A percentile compares a stretch with the other conserved stretches of the same genome.
Evolutionary conservation across 1,140 invertebrate species (phyloP).

Genomic region (Drosophila ercepeae): DNA sequence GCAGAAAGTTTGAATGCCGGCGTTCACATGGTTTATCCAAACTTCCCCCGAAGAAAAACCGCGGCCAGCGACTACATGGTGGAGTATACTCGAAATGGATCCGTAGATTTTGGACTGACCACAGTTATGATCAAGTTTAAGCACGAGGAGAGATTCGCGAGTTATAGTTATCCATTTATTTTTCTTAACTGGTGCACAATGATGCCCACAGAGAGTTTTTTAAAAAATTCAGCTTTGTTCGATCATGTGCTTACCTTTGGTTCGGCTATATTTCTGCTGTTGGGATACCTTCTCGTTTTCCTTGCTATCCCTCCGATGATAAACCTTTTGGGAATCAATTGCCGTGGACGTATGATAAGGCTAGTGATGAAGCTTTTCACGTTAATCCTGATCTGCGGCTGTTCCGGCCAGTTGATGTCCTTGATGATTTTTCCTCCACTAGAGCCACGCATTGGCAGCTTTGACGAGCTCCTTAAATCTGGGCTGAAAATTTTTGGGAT

Average conservation of each 20-base stretch:
- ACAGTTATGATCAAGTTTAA: not conserved
- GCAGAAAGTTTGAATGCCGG: constrained; percentile 9
- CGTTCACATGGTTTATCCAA: constrained; percentile 13
- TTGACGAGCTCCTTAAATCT: constrained; percentile 44
- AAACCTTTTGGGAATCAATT: not conserved
- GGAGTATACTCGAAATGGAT: constrained; percentile 39
- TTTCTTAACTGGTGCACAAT: constrained; percentile 48
- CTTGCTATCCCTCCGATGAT: not conserved
- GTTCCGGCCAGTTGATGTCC: constrained; percentile 41
- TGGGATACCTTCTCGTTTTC: not conserved
- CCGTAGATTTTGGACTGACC: constrained; percentile 41
- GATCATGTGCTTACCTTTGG: constrained; percentile 13
- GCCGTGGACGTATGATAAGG: not conserved
- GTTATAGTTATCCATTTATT: constrained; percentile 46
- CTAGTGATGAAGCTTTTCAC: constrained; percentile 12
- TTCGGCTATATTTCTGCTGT: constrained; percentile 3
- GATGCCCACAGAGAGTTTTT: constrained; percentile 43
- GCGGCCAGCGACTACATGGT: constrained; percentile 31
- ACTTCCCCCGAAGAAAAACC: not conserved
- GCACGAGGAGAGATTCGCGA: not conserved
- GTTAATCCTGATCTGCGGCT: constrained; percentile 15
- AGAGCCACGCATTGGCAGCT: constrained; percentile 29
- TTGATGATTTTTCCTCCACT: constrained; percentile 29
- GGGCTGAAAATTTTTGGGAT: constrained; percentile 48
- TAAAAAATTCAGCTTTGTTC: constrained; percentile 8